Base-by-base conservation (phyloP, 2,113 vertebrate species). In the Aphyosemion australe region DNA sequence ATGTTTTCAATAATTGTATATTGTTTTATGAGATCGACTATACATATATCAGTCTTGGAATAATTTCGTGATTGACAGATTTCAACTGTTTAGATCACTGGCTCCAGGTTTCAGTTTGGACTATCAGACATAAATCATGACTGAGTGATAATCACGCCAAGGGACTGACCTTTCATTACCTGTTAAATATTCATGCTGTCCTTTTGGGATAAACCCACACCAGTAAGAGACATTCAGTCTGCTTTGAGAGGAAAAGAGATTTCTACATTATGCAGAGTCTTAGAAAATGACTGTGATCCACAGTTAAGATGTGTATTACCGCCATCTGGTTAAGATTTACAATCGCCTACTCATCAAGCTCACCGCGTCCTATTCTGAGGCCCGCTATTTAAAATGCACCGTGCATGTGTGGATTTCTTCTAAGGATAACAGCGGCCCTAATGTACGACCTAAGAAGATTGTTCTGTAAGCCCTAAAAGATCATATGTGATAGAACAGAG, bases 361-460 rank as follows among this genome's bases (percentile, higher is more conserved):
- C 62, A 52, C 37, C 0, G 61, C 18, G 70, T 64, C 64, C 74
- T 15, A n/a, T 84, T 69, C 59, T 76, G 73, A 71, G 61, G 57
- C 60, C 6, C 20, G 57, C 71, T 77, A 55, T 85, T 88, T 87
- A 74, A 79, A 84, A 85, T 83, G 66, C 78, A 47, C 43, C 15
- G 12, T 58, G 74, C 67, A 70, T 64, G 69, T 52, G 73, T 67
- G 80, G 82, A 74, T 86, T 75, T 72, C 67, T 77, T 73, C 51
- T 61, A 54, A 76, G 80, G 78, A 86, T 83, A 80, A 82, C 60
- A 46, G 72, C 76, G 47, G 76, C 76, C 72, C 70, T 85, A 82
- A 87, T 85, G 87, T 78, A 75, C 79, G 72, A 78, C 55, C 65
- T 78, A 82, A 87, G 80, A 66, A 83, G 86, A 87, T 87, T 88